These are phyloP conservation scores for Xyrauchen texanus DNA, from an alignment of 2,113 vertebrate genomes.

Conservation along the genomic window DNA sequence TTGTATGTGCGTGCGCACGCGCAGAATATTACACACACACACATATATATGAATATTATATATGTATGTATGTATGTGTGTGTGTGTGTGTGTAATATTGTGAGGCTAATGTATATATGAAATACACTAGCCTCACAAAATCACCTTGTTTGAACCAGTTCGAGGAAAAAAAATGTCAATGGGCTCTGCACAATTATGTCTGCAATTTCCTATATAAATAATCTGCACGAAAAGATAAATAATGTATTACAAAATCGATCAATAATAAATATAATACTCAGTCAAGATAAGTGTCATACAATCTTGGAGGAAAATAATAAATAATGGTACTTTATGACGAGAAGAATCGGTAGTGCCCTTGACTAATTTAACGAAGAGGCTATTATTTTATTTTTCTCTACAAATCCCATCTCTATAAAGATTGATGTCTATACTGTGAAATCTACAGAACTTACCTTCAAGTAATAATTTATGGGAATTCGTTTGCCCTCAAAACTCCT, in stretches of 20 bases:
- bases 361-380: conserved; percentile 51
- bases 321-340: conserved; percentile 79
- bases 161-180: conserved; percentile 76
- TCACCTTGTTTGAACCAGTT: conserved; percentile 81
- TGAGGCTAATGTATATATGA: conserved; percentile 1
- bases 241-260: conserved; percentile 94
- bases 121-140: conserved; percentile 82
- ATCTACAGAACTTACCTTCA: conserved; percentile 95
- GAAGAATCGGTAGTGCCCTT: conserved; percentile 66
- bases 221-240: conserved; percentile 91
- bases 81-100: too few species aligned
- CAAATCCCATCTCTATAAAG: conserved; percentile 78
- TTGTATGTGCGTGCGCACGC: neutral
- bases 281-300: conserved; percentile 82
- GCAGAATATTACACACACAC: conserved; percentile 20
- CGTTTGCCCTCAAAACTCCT: conserved; percentile 83
- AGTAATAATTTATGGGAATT: conserved; percentile 81
- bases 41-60: too few species aligned
- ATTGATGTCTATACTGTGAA: conserved; percentile 78
- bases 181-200: conserved; percentile 80
- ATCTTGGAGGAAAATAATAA: conserved; percentile 84
- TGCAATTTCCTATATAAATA: conserved; percentile 87
- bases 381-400: conserved; percentile 58
- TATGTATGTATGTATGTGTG: neutral
- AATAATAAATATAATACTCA: conserved; percentile 97